These are phyloP conservation scores for Hyposoter dolosus DNA, from an alignment of 2,888 invertebrate species.

Conservation along the genomic window DNA sequence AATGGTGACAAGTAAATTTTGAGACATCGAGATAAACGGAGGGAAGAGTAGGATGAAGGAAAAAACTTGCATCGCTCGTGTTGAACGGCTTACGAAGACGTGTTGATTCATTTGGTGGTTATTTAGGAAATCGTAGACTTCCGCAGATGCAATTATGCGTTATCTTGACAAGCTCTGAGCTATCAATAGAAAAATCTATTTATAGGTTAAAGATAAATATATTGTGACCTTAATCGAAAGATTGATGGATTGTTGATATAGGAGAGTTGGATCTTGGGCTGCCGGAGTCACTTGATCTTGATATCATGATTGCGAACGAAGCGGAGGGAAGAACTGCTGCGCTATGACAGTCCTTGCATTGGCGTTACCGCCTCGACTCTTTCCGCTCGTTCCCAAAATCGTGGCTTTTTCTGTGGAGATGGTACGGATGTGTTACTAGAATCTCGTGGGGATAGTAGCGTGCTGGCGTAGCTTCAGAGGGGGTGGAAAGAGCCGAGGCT, in stretches of 20 bases:
- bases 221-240: constrained; percentile 1
- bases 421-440: constrained; percentile 51
- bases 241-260: neutral
- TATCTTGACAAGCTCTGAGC: neutral
- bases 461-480: constrained; percentile 66
- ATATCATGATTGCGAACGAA: neutral
- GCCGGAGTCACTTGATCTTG: neutral
- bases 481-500: constrained; percentile 57
- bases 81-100: neutral
- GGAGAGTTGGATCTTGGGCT: neutral
- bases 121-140: neutral
- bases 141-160: constrained; percentile 1
- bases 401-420: constrained; percentile 46
- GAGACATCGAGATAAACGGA: neutral
- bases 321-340: neutral
- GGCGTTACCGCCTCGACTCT: constrained; percentile 24
- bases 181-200: neutral
- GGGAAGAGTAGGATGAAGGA: neutral
- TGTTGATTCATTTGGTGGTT: neutral
- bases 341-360: constrained; percentile 18
- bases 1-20: neutral
- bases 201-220: neutral
- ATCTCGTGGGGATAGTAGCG: constrained; percentile 65
- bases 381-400: constrained; percentile 53
- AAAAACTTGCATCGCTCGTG: neutral